Conservation (phyloP, 2,113 vertebrate species). For the Apus apus region DNA sequence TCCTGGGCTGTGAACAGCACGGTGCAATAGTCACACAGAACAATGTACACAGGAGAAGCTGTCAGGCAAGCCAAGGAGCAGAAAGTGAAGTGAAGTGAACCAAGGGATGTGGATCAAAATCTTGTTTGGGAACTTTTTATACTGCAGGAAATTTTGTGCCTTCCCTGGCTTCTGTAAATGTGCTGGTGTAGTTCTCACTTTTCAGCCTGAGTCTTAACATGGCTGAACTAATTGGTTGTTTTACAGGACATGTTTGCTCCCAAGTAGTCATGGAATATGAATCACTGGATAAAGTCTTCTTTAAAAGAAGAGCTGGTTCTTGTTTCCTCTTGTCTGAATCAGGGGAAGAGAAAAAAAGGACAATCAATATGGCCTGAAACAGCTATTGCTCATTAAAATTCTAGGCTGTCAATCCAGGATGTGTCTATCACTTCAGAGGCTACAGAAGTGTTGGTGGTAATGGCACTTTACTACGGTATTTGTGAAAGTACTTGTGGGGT, state of each 20-base stretch:
- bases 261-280: conserved; percentile 66
- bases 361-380: conserved; percentile 58
- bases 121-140: not conserved
- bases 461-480: conserved; percentile 20
- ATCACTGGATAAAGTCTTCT: conserved; percentile 43
- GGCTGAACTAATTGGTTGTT: conserved; percentile 64
- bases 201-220: not conserved
- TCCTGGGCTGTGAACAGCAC: not conserved
- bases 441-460: conserved; percentile 16
- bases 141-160: not conserved
- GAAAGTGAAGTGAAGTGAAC: conserved; percentile 26
- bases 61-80: not conserved
- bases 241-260: conserved; percentile 35
- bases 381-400: conserved; percentile 70
- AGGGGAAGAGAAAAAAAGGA: conserved; percentile 24
- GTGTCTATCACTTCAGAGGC: conserved; percentile 17
- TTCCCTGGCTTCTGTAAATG: not conserved
- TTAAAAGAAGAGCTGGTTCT: conserved; percentile 64
- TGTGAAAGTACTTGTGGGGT: not conserved
- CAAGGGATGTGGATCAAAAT: conserved; percentile 6
- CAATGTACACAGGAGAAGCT: conserved; percentile 7
- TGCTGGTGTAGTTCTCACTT: not conserved
- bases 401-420: conserved; percentile 50
- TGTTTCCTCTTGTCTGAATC: conserved; percentile 44
- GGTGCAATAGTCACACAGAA: not conserved